Conservation (phyloP, 64 coral and sea anemone species). For the Platygyra sinensis region DNA sequence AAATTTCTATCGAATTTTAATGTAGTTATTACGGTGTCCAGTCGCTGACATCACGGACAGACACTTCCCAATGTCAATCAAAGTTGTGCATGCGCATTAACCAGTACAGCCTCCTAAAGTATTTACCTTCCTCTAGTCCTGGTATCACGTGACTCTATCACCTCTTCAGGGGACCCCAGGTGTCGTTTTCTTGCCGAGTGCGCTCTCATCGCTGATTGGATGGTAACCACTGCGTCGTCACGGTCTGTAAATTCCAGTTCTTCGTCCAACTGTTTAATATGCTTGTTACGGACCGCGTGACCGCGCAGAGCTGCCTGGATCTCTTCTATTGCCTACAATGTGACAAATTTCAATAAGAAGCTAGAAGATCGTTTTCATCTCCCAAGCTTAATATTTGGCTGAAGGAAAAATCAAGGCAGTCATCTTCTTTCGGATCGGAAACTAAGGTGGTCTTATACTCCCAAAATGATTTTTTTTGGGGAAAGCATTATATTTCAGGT, state of each 20-base stretch:
- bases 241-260: constrained; percentile 60
- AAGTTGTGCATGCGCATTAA: too few species aligned
- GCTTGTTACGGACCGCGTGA: constrained; percentile 57
- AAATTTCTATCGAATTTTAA: too few species aligned
- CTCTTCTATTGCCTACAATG: constrained; percentile 69
- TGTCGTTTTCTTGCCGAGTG: constrained; percentile 74
- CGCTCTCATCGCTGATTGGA: constrained; percentile 90
- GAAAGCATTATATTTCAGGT: too few species aligned
- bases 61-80: too few species aligned
- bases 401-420: too few species aligned
- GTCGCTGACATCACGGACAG: too few species aligned
- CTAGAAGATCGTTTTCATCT: too few species aligned
- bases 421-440: too few species aligned
- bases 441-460: too few species aligned
- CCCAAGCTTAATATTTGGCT: too few species aligned
- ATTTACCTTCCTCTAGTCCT: constrained; percentile 30
- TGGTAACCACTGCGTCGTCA: constrained; percentile 62
- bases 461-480: too few species aligned
- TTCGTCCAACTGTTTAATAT: constrained; percentile 54
- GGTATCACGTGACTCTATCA: constrained; percentile 52
- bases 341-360: neutral
- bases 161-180: constrained; percentile 24
- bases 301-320: constrained; percentile 90
- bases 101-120: neutral
- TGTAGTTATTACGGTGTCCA: too few species aligned